Conservation (phyloP, 1,140 invertebrate species). For the Cataglyphis hispanica region DNA sequence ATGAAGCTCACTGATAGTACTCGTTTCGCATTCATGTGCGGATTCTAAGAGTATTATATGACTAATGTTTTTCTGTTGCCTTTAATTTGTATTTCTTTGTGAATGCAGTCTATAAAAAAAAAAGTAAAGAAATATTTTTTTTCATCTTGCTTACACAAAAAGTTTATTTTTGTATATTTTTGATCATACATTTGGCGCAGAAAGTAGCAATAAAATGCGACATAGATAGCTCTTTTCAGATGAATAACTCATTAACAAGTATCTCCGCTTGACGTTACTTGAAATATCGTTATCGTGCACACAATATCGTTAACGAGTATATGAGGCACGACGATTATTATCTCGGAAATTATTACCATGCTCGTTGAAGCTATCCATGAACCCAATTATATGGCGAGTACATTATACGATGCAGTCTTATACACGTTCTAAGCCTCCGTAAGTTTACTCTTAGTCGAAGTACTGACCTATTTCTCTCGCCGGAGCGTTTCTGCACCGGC, state of each 20-base stretch:
- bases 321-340: constrained; percentile 9
- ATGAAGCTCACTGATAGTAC: not conserved
- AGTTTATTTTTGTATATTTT: too few relatives aligned
- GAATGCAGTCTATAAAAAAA: not conserved
- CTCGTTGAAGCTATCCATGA: not conserved
- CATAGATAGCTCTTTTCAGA: not conserved
- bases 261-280: not conserved
- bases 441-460: not conserved
- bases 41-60: not conserved
- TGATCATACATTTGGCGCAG: not conserved
- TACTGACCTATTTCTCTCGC: constrained; percentile 66
- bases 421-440: constrained; percentile 11
- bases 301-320: constrained; percentile 10
- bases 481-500: constrained; percentile 17
- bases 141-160: not conserved
- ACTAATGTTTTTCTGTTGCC: not conserved
- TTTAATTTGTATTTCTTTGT: not conserved
- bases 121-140: not conserved
- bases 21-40: not conserved
- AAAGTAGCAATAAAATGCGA: not conserved
- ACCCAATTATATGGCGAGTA: not conserved
- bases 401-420: constrained; percentile 2
- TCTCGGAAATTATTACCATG: not conserved
- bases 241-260: constrained; percentile 5
- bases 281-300: not conserved